These are phyloP conservation scores for Stegostoma tigrinum DNA, from an alignment of 2,113 vertebrate species.

Conservation along the genomic window DNA sequence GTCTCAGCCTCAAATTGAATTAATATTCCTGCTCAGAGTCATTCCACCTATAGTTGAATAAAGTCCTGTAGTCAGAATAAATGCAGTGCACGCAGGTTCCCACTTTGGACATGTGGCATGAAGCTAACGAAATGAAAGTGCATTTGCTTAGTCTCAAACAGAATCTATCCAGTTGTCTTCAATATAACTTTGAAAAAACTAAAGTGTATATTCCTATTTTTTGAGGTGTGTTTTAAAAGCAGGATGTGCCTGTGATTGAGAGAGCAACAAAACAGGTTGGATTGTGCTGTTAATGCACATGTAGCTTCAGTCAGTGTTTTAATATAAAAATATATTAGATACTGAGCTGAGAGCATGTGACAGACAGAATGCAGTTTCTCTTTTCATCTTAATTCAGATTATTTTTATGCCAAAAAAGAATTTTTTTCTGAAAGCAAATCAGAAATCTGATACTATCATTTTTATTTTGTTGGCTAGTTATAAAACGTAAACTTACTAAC, in stretches of 20 bases:
- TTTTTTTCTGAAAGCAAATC: background rate
- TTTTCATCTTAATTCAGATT: background rate
- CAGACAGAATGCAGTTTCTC: background rate
- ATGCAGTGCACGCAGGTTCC: background rate
- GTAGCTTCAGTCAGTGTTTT: background rate
- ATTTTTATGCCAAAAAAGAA: background rate
- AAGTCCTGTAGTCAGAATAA: background rate
- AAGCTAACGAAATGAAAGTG: background rate
- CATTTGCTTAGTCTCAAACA: background rate
- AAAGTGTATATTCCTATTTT: background rate
- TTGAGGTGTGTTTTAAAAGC: background rate
- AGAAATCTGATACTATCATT: background rate
- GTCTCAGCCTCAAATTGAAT: background rate
- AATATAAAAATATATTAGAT: background rate
- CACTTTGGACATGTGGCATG: background rate
- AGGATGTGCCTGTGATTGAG: background rate
- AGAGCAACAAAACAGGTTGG: background rate
- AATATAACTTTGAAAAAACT: background rate
- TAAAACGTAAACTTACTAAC: background rate
- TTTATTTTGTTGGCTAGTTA: background rate
- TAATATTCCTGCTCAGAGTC: background rate
- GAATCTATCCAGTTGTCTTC: background rate
- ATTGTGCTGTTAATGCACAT: background rate
- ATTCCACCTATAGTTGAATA: background rate
- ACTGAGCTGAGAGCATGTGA: background rate